A percentile compares a stretch with the other conserved stretches of the same genome.
Evolutionary conservation across 1,140 invertebrate species (phyloP).

Genomic region (Calephelis nemesis): DNA sequence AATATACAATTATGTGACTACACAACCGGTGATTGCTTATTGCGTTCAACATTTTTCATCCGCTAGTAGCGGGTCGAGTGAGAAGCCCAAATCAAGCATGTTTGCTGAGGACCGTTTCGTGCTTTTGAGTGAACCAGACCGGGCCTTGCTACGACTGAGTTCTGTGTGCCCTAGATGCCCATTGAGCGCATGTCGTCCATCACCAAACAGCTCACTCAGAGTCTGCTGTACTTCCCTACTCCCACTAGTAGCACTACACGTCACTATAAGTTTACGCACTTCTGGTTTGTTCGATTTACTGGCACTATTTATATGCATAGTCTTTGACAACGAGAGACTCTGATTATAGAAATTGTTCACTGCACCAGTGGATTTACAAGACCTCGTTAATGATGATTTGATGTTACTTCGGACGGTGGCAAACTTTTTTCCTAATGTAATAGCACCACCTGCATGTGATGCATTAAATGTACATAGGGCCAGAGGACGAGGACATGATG

Average conservation of each 20-base stretch:
- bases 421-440: slow-evolving; percentile 66
- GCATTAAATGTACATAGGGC: slow-evolving; percentile 74
- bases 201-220: slow-evolving; percentile 56
- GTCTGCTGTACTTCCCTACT: slow-evolving; percentile 54
- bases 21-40: slow-evolving; percentile 67
- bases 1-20: slow-evolving; percentile 73
- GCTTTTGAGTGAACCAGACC: slow-evolving; percentile 43
- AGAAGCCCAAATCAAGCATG: slow-evolving; percentile 66
- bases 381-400: slow-evolving; percentile 61
- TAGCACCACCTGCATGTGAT: slow-evolving; percentile 65
- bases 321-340: slow-evolving; percentile 61
- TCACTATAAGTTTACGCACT: slow-evolving; percentile 71
- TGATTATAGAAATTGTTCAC: slow-evolving; percentile 59
- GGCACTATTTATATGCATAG: slow-evolving; percentile 60
- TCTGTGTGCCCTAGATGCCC: slow-evolving; percentile 51
- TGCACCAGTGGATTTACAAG: slow-evolving; percentile 45
- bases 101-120: slow-evolving; percentile 47
- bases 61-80: slow-evolving; percentile 68
- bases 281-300: slow-evolving; percentile 67
- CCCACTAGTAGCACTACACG: slow-evolving; percentile 54
- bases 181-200: slow-evolving; percentile 53
- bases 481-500: slow-evolving; percentile 65
- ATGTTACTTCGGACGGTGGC: slow-evolving; percentile 72
- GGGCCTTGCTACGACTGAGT: slow-evolving; percentile 34
- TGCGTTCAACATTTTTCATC: slow-evolving; percentile 74